Base-by-base conservation (phyloP, 2,888 invertebrate genomes). In the Perizoma flavofasciatum region DNA sequence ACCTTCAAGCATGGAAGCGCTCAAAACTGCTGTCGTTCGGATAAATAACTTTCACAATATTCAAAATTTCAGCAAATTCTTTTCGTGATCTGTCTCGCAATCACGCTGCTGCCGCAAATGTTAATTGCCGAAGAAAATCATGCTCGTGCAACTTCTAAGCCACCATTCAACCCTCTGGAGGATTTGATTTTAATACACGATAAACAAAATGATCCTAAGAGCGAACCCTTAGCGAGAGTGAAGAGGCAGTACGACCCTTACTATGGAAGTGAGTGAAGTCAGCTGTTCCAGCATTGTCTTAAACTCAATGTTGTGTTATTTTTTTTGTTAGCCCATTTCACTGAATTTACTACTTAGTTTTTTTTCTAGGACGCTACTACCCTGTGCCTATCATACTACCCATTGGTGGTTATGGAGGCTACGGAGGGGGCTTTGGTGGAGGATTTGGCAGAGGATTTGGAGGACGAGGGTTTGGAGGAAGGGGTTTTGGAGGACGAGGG, bases 161-260 rank as follows among this genome's bases (percentile, higher is more conserved):
- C 55, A 40, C 63, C 70, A 67, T 73, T 63, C 61, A 78, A 78
- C 68, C 79, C 76, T 59, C 70, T 79, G 67, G 69, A 67, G 67
- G 63, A 71, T 66, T 65, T 75, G 59, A 72, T 74, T 66, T 61
- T 75, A 50, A 73, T 78, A 65, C 69, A 72, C 32, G 44, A 57
- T 35, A 55, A 56, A 71, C 22, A 22, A 2, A 74, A 73, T 66
- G 72, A 61, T 69, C 66, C 68, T 63, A 67, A 63, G 61, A 61
- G 69, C 22, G 66, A 65, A 55, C 55, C 65, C 57, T 63, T 69
- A 55, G 71, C 72, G 34, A 74, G 83, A 70, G 71, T 75, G 52
- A 83, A 81, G 70, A 71, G 83, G 57, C 82, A 83, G 62, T 77
- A 70, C 57, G 66, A 65, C 52, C 72, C 72, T 51, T 69, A 72